Base-by-base conservation (phyloP, 2,113 vertebrate species). In the Acrocephalus kingi region DNA sequence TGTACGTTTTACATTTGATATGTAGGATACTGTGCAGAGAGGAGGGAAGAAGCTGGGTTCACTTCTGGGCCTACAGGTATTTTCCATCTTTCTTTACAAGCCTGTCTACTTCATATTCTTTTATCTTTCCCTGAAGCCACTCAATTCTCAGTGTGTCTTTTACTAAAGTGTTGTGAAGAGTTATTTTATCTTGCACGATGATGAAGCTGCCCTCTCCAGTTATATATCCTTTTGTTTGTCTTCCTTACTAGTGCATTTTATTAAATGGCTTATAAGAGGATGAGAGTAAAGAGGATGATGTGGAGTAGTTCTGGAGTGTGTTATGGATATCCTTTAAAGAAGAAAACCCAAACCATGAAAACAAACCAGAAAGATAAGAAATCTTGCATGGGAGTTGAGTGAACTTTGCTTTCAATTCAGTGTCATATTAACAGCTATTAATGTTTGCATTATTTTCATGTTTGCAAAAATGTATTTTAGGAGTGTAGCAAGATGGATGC, bases 311-410 rank as follows among this genome's bases (percentile, higher is more conserved):
- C 11, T 73, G 28, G 45, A 77, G 21, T 63, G 16, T 66, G 23
- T 35, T 63, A 16, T 4, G 22, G 30, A 16, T 46, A 7, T 30
- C 39, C 35, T 90, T 27, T 8, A n/a, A 37, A 63, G 24, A 43
- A 66, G 25, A 21, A 43, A 43, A 1, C 6, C 8, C 7, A 41
- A 49, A 19, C 9, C 4, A 11, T 0, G 0, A 41, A 67, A 43
- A 16, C 7, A 62, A 55, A 45, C 16, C 14, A 76, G 66, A 46
- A 85, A 28, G 9, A 17, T 12, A 75, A 62, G 13, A 39, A 12
- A 11, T 35, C 13, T 68, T 92, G 25, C 35, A 17, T 8, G 45
- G 25, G 11, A 69, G 6, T 79, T 82, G n/a, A 63, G 27, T 66
- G 54, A 89, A 56, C 37, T 52, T 80, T 66, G 17, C 37, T 69